A percentile compares a stretch with the other conserved stretches of the same genome.
phyloP scores from a whole-genome alignment of 2,797 vertebrate genomes.

The Valencia hispanica region DNA sequence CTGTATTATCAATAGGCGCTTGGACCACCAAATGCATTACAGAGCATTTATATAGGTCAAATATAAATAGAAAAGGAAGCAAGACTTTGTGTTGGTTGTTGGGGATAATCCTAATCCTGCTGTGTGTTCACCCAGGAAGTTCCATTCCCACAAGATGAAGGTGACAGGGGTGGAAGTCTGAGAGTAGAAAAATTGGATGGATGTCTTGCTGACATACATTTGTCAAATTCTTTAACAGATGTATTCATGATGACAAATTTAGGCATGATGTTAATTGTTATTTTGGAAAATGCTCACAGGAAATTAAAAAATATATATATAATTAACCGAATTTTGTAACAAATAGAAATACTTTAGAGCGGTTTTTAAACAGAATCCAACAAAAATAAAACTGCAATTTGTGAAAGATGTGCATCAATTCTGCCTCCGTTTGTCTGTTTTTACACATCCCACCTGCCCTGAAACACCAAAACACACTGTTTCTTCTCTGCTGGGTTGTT shows the following conservation, averaged over 20 bases:
- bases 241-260: constrained; percentile 64
- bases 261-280: constrained; percentile 32
- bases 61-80: background rate
- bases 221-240: constrained; percentile 60
- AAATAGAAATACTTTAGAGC: background rate
- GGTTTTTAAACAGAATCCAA: background rate
- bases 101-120: constrained; percentile 3
- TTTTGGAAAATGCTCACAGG: background rate
- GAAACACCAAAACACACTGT: background rate
- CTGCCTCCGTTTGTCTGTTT: background rate
- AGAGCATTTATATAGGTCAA: background rate
- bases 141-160: constrained; percentile 76
- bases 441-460: background rate
- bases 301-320: background rate
- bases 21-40: background rate
- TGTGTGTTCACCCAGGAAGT: constrained; percentile 54
- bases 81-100: background rate
- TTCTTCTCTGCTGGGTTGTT: background rate
- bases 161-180: constrained; percentile 69
- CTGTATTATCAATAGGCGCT: too few relatives aligned
- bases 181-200: constrained; percentile 68
- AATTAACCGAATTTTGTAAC: background rate
- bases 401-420: background rate
- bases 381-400: background rate
- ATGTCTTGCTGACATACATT: constrained; percentile 60